Conservation (phyloP, 2,113 vertebrate genomes). For the Rhipidura dahli region DNA sequence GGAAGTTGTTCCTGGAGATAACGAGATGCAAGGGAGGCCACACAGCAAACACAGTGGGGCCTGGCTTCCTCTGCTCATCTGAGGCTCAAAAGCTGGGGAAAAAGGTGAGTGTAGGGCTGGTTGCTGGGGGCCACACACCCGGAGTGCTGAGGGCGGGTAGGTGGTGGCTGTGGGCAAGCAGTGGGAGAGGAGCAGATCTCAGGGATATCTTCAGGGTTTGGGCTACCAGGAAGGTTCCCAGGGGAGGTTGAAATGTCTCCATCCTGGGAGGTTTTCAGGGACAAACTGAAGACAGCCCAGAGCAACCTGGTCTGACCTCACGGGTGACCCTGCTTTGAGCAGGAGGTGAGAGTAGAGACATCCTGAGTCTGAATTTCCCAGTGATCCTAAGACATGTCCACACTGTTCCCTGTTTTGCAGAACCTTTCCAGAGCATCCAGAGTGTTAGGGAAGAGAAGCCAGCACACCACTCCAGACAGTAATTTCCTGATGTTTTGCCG, state of each 20-base stretch:
- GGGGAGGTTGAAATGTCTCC: neutral
- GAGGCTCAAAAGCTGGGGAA: neutral
- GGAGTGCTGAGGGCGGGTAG: neutral
- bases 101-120: neutral
- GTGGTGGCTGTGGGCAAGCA: neutral
- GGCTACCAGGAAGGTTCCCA: neutral
- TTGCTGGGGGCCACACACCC: neutral
- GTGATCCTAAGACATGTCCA: neutral
- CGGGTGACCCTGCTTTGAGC: neutral
- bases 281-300: neutral
- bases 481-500: neutral
- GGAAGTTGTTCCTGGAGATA: constrained; percentile 17
- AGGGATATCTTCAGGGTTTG: neutral
- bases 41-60: neutral
- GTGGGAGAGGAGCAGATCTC: neutral
- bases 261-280: neutral
- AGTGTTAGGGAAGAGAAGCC: neutral
- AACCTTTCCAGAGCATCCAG: neutral
- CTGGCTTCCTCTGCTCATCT: neutral
- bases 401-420: neutral
- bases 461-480: neutral
- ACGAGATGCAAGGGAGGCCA: neutral
- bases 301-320: neutral
- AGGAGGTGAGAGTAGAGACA: neutral
- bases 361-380: neutral